These are phyloP conservation scores for Euspilapteryx auroguttella DNA, from an alignment of 2,888 invertebrate genomes.

Conservation along the genomic window DNA sequence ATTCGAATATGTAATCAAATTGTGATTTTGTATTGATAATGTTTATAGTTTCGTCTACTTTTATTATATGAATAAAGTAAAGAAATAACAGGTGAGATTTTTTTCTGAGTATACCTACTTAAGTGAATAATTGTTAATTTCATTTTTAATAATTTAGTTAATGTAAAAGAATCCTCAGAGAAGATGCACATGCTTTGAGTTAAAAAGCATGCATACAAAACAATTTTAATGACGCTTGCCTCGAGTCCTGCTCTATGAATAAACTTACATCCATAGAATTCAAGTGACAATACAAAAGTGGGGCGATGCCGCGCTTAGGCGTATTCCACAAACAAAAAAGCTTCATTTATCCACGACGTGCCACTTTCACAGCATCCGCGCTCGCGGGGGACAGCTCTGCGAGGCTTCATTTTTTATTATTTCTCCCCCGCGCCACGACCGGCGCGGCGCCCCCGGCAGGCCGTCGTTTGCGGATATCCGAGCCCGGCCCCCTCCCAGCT, in stretches of 20 bases:
- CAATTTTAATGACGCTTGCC: slow-evolving; percentile 40
- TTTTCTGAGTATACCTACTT: no score
- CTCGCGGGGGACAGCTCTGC: slow-evolving; percentile 43
- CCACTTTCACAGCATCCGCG: slow-evolving; percentile 58
- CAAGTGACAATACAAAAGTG: slow-evolving; percentile 48
- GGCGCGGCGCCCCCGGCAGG: slow-evolving; percentile 27
- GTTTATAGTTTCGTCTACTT: no score
- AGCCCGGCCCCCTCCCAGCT: slow-evolving; percentile 28
- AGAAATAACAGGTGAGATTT: no score
- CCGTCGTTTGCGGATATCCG: no score
- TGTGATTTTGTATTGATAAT: no score
- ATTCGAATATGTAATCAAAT: no score
- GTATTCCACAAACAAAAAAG: slow-evolving; percentile 52
- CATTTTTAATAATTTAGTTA: no score
- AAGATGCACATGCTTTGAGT: no score
- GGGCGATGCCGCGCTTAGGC: slow-evolving; percentile 47
- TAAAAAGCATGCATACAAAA: no score
- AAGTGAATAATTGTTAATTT: no score
- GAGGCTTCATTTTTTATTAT: slow-evolving; percentile 50
- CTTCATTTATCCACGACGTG: slow-evolving; percentile 57
- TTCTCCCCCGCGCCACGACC: slow-evolving; percentile 23
- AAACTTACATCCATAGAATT: slow-evolving; percentile 51
- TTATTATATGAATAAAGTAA: no score
- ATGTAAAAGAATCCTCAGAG: no score
- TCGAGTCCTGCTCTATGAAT: slow-evolving; percentile 25